Evolutionary conservation across 2,888 invertebrate species (phyloP), one percentile per base, ranked within the genome.

Genomic region (Didymodactylos carnosus): DNA sequence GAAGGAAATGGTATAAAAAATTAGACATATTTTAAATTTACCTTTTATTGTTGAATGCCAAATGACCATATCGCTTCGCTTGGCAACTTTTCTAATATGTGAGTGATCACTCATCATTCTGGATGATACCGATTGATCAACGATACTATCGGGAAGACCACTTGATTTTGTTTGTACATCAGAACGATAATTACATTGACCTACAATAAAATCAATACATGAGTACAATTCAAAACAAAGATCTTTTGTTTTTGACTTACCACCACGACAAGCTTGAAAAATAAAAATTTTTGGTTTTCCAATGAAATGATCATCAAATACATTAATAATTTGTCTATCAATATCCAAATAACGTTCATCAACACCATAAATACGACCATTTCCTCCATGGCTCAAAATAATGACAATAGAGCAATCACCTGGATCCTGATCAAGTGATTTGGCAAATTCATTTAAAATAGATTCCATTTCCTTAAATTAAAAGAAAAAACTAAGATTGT

Each of bases 261-360:
- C 70, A 35, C 74, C 74, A 19, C 74, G 71, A 71, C 74, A 74
- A 5, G 74, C 74, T 71, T 74, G 74, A 11, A 74, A 71, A 27
- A 74, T 74, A 41, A 74, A 74, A 40, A 74, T 25, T 41, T 74
- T 74, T 39, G 74, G 74, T 40, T 74, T 74, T 29, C 74, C 71
- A 13, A 74, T 43, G 11, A 74, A 35, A 35, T 71, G 71, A 53
- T 74, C 74, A 41, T 74, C 71, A 23, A 74, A 74, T 41, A 41
- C 43, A 39, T 70, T 51, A 40, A 74, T 71, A 19, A 74, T 71
- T 7, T 74, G 53, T 39, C 71, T 51, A 25, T 74, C 74, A 23
- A 73, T 39, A 62, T 72, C 14, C 1, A 23, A 69, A 69, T 29
- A 69, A 40, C 53, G 71, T 43, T 74, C 62, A 53, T 74, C 74